A percentile compares a stretch with the other conserved stretches of the same genome.
Conservation (phyloP, 2,113 vertebrate genomes). For the Notechis scutatus region DNA sequence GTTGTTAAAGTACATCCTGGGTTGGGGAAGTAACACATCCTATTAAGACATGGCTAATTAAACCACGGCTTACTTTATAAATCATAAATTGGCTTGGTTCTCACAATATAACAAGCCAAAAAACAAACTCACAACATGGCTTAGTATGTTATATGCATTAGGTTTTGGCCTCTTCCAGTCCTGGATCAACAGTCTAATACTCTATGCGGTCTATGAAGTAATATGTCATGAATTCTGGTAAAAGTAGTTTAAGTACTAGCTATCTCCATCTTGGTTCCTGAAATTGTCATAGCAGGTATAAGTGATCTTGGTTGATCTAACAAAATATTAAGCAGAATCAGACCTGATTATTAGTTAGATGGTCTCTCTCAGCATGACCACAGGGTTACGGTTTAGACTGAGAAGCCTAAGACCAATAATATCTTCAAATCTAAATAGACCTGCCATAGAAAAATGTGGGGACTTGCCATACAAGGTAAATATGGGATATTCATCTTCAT, state of each 20-base stretch:
- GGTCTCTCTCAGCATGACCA: neutral
- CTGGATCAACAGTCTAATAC: neutral
- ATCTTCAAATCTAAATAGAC: neutral
- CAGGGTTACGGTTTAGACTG: neutral
- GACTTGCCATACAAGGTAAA: neutral
- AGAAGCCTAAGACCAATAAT: neutral
- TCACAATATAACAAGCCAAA: neutral
- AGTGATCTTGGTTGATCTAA: neutral
- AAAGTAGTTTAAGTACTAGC: neutral
- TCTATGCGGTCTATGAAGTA: neutral
- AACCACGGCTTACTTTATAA: neutral
- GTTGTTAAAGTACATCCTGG: neutral
- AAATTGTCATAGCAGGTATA: neutral
- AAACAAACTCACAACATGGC: neutral
- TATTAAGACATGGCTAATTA: neutral
- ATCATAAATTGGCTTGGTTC: neutral
- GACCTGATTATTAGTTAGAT: neutral
- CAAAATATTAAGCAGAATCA: neutral
- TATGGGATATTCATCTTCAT: neutral
- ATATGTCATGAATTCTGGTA: neutral
- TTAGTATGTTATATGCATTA: neutral
- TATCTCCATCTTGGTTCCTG: neutral
- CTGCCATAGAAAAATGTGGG: neutral
- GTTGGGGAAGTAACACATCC: neutral
- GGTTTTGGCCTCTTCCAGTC: neutral